phyloP scores from a whole-genome alignment of 2,113 vertebrate genomes.

The Vidua chalybeata region DNA sequence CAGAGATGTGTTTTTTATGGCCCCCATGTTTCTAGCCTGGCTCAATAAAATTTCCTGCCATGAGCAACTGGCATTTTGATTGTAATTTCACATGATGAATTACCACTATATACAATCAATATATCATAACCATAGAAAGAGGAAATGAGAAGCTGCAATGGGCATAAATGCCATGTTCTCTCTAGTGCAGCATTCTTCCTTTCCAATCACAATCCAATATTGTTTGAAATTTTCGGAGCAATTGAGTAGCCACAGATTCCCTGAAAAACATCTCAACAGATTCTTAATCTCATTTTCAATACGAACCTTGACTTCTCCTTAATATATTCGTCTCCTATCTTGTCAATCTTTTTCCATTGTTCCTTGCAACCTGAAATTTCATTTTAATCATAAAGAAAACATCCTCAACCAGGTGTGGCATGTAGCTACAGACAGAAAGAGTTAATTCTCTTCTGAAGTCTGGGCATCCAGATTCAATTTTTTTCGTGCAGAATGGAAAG shows the following conservation, averaged over 20 bases:
- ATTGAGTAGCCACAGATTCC: background rate
- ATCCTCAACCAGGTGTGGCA: background rate
- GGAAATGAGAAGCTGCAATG: background rate
- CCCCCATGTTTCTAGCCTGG: background rate
- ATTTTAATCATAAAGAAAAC: background rate
- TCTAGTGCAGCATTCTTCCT: background rate
- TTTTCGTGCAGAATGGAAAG: background rate
- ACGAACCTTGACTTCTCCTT: background rate
- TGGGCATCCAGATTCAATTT: background rate
- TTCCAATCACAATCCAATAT: background rate
- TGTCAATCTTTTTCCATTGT: background rate
- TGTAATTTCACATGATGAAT: slow-evolving; percentile 29
- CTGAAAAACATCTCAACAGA: background rate
- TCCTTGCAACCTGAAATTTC: background rate
- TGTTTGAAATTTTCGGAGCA: background rate
- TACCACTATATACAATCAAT: slow-evolving; percentile 9
- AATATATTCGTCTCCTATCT: background rate
- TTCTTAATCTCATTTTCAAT: background rate
- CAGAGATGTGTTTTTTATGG: background rate
- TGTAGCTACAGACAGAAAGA: background rate
- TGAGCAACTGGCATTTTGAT: background rate
- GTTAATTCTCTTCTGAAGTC: background rate
- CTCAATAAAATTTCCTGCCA: slow-evolving; percentile 11
- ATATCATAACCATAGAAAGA: slow-evolving; percentile 18
- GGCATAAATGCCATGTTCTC: background rate